These are phyloP conservation scores for Noctua fimbriata DNA, from an alignment of 2,888 invertebrate genomes.

Conservation along the genomic window DNA sequence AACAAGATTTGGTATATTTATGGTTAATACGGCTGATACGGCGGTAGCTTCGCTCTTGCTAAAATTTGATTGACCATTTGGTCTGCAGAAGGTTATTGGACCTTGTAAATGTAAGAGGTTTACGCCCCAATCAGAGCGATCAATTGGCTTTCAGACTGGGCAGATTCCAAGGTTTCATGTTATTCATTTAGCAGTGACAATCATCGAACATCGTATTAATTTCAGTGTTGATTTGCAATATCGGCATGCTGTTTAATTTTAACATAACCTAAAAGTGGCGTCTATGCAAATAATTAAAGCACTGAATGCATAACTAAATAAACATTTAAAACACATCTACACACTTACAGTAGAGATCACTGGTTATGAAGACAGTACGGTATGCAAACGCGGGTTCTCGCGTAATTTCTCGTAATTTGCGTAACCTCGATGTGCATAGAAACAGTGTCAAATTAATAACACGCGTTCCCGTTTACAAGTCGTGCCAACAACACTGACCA, in stretches of 20 bases:
- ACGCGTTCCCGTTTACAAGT: constrained; percentile 59
- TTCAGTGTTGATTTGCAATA: neutral
- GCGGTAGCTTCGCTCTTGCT: neutral
- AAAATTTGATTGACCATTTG: neutral
- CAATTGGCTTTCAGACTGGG: constrained; percentile 2
- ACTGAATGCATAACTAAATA: constrained; percentile 11
- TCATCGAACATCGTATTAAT: neutral
- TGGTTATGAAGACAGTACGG: constrained; percentile 20
- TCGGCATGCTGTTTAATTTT: neutral
- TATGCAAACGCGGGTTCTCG: constrained; percentile 23
- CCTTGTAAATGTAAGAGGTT: constrained; percentile 1
- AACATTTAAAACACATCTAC: neutral
- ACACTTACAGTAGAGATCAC: constrained; percentile 17
- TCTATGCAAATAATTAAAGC: neutral
- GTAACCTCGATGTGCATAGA: constrained; percentile 60
- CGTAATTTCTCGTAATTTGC: constrained; percentile 58
- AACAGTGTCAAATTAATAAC: constrained; percentile 75
- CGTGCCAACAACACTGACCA: constrained; percentile 46
- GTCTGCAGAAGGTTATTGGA: constrained; percentile 1
- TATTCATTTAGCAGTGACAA: neutral
- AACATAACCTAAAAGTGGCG: neutral
- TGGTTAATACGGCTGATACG: neutral
- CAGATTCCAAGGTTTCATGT: neutral
- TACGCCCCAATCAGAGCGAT: constrained; percentile 20
- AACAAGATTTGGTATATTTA: neutral